Conservation (phyloP, 2,113 vertebrate genomes). For the Xyrauchen texanus region DNA sequence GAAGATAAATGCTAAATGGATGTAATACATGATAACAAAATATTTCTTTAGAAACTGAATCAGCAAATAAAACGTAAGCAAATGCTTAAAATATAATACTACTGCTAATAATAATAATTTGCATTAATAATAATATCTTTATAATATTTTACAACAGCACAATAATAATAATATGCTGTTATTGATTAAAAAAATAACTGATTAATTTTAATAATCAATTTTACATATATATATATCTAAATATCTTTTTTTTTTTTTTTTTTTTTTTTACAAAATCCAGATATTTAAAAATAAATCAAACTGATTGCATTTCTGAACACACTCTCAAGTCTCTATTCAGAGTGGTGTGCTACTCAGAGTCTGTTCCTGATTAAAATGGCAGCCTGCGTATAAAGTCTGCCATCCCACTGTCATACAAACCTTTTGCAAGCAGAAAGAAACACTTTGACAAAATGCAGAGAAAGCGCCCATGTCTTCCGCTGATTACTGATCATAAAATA, state of each 20-base stretch:
- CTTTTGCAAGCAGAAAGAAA: conserved; percentile 78
- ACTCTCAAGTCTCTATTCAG: neutral
- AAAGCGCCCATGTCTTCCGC: conserved; percentile 80
- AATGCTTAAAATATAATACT: neutral
- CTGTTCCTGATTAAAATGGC: conserved; percentile 77
- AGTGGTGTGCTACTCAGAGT: conserved; percentile 69
- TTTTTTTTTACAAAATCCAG: too few relatives aligned
- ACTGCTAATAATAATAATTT: neutral
- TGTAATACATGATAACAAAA: neutral
- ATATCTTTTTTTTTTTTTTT: too few relatives aligned
- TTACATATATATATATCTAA: too few relatives aligned
- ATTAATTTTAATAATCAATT: too few relatives aligned
- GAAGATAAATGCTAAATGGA: conserved; percentile 19
- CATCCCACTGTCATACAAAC: conserved; percentile 71
- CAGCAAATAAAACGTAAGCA: neutral
- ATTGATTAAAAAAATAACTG: too few relatives aligned
- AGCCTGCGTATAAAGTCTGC: conserved; percentile 67
- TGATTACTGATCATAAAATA: conserved; percentile 89
- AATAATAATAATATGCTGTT: neutral
- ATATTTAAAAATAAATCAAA: neutral
- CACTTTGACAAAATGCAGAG: conserved; percentile 74
- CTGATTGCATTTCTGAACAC: neutral
- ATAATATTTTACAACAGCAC: neutral
- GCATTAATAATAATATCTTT: neutral
- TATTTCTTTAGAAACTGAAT: neutral